These are phyloP conservation scores for Phyllotis vaccarum DNA, from an alignment of 2,797 vertebrate species.

Conservation along the genomic window DNA sequence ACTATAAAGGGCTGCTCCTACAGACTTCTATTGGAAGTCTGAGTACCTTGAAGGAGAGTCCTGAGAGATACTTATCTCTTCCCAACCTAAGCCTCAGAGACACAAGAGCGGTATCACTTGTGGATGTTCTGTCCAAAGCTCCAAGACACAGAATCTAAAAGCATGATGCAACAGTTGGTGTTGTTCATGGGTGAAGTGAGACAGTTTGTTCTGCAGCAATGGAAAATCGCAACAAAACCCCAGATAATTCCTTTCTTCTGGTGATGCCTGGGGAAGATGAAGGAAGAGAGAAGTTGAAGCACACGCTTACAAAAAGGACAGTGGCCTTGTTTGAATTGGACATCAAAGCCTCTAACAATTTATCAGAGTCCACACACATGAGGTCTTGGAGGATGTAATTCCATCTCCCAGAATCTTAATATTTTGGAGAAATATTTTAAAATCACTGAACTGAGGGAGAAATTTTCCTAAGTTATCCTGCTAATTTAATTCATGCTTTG, in stretches of 20 bases:
- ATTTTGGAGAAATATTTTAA: slow-evolving; percentile 24
- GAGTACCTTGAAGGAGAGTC: not conserved
- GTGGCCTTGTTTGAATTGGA: not conserved
- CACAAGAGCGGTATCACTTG: not conserved
- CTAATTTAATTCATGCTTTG: not conserved
- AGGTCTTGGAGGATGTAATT: not conserved
- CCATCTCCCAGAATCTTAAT: slow-evolving; percentile 1
- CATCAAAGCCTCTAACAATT: not conserved
- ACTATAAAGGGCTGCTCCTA: not conserved
- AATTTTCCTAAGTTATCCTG: not conserved
- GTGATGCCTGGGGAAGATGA: not conserved
- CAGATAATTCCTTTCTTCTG: not conserved
- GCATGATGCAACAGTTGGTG: not conserved
- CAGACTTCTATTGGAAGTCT: not conserved
- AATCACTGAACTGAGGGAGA: not conserved
- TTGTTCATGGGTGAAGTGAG: not conserved
- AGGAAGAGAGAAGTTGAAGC: not conserved
- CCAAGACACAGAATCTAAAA: not conserved
- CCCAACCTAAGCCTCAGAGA: not conserved
- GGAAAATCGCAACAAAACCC: not conserved
- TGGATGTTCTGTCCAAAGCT: not conserved
- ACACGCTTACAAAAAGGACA: not conserved
- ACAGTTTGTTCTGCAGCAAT: not conserved
- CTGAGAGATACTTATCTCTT: not conserved
- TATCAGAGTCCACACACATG: not conserved